These are phyloP conservation scores for Conomelus anceps DNA, from an alignment of 2,888 invertebrate genomes.

Conservation along the genomic window DNA sequence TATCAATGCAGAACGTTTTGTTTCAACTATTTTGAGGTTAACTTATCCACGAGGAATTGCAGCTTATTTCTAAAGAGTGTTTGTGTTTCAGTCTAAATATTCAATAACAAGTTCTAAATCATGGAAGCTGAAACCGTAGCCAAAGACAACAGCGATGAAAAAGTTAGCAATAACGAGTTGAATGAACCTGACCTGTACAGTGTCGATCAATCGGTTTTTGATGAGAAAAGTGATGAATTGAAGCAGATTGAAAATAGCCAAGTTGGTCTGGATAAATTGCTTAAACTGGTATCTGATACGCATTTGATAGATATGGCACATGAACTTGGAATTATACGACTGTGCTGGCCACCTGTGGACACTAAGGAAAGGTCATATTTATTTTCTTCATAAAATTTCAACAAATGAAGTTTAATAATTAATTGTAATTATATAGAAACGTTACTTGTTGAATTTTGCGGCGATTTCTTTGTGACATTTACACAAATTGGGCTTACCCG, in stretches of 20 bases:
- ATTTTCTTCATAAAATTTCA: background rate
- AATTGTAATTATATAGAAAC: no score
- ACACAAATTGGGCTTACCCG: no score
- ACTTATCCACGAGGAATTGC: background rate
- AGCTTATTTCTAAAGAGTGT: background rate
- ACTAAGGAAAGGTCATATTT: slow-evolving; percentile 30
- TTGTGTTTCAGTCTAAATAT: background rate
- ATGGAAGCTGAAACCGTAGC: background rate
- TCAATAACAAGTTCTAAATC: background rate
- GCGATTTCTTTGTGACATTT: no score
- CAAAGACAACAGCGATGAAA: background rate
- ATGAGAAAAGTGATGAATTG: background rate
- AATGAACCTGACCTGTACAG: background rate
- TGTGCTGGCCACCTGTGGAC: slow-evolving; percentile 54
- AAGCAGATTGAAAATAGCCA: background rate
- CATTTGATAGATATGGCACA: slow-evolving; percentile 51
- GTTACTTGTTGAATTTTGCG: no score
- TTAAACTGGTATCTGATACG: background rate
- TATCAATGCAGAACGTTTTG: background rate
- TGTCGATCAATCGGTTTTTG: background rate
- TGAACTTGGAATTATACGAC: slow-evolving; percentile 54
- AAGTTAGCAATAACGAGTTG: background rate
- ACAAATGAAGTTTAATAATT: no score
- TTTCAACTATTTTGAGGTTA: background rate
- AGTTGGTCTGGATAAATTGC: background rate